Base-by-base conservation (phyloP, 2,113 vertebrate genomes). In the Pseudorasbora parva region DNA sequence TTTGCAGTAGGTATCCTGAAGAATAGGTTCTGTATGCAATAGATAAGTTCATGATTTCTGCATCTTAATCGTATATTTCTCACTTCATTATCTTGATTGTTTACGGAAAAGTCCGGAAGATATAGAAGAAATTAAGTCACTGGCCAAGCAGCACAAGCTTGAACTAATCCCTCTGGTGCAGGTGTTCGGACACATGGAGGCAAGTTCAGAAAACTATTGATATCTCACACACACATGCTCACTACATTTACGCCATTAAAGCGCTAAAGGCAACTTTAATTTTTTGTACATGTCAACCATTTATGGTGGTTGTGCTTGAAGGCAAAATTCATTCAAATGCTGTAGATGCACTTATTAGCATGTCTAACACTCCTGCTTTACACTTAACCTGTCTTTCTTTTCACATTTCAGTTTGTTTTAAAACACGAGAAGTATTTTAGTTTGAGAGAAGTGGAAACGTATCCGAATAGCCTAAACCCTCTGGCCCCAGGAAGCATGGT, bases 171-270 rank as follows among this genome's bases (percentile, higher is more conserved):
- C 95, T 0, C 86, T 96, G 77, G 91, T 95, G 78, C 95, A 96
- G 88, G 94, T 94, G 43, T 96, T 96, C 10, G 95, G 95, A 33
- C 95, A 95, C 0, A 90, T 95, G 81, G 95, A 95, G 93, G 95
- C 94, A 92, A 64, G 88, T 82, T 12, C 14, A 72, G 8, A 30
- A n/a, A 21, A 5, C 30, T 68, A 5, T 37, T 19, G 30, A 21
- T 11, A 41, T 81, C 43, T 47, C 21, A 21, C 21, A 75, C 21
- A 75, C 21, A 17, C 6, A 15, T 43, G 23, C 41, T 51, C 37
- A 8, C 21, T 14, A 14, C n/a, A 15, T 57, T 19, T 54, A 45
- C 60, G 12, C 57, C 15, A 8, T 19, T 27, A 43, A 21, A 33
- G 37, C 4, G 11, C 17, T 43, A 69, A 71, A 64, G 60, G 2